Evolutionary conservation across 2,888 invertebrate genomes (phyloP).

Genomic region (Heliothis peltigera): DNA sequence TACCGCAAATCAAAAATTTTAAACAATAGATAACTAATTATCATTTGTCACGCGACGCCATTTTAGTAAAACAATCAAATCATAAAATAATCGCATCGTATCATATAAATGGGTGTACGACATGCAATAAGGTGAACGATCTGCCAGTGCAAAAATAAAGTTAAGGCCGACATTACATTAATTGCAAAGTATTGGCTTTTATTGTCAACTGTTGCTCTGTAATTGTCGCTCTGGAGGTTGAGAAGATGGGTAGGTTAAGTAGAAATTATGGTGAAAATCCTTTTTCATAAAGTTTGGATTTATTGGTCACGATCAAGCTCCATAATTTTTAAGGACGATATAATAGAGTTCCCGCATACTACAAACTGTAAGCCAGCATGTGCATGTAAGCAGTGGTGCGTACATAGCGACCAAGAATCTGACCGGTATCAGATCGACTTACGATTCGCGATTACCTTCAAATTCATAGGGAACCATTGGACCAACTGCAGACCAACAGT

Average conservation of each 20-base stretch:
- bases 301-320: constrained; percentile 18
- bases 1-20: constrained; percentile 23
- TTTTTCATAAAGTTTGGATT: constrained; percentile 9
- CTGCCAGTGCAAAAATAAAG: constrained; percentile 76
- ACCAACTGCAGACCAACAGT: no score
- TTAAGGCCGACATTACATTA: constrained; percentile 72
- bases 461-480: no score
- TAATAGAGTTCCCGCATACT: no score
- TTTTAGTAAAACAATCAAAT: constrained; percentile 50
- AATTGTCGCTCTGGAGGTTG: constrained; percentile 42
- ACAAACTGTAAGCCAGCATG: no score
- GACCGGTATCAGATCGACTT: no score
- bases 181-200: constrained; percentile 57
- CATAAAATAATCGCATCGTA: constrained; percentile 55
- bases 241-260: constrained; percentile 9
- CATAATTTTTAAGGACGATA: no score
- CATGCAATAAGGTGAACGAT: constrained; percentile 71
- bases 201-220: constrained; percentile 29
- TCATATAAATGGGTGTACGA: constrained; percentile 46
- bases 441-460: no score
- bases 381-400: no score
- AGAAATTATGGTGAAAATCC: constrained; percentile 17
- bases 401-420: no score
- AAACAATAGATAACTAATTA: constrained; percentile 48
- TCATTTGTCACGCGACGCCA: constrained; percentile 48